Percentiles rank a stretch among this genome's conserved stretches.
Evolutionary conservation across 1,140 invertebrate genomes (phyloP).

Genomic region (Lordiphosa mommai): DNA sequence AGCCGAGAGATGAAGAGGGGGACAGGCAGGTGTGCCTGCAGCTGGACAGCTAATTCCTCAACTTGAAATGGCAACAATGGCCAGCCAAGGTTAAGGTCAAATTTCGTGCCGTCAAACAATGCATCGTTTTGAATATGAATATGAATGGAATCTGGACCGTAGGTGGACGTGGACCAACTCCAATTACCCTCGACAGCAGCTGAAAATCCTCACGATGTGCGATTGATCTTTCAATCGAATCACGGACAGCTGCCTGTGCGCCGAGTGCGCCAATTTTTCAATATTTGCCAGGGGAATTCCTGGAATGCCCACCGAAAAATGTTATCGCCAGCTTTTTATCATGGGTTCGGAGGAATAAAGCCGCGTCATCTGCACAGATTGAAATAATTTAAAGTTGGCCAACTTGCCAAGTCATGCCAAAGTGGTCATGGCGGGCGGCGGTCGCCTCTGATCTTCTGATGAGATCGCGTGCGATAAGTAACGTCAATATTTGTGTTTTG

Average conservation of each 20-base stretch:
- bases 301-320: constrained; percentile 42
- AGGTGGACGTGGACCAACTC: constrained; percentile 53
- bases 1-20: background rate
- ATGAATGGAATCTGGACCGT: constrained; percentile 38
- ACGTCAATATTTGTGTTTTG: constrained; percentile 75
- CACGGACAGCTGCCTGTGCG: constrained; percentile 27
- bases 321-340: constrained; percentile 71
- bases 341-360: constrained; percentile 40
- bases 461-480: constrained; percentile 76
- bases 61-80: constrained; percentile 51
- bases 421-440: constrained; percentile 40
- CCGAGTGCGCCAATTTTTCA: constrained; percentile 63
- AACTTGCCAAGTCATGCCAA: constrained; percentile 61
- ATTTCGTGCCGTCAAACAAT: constrained; percentile 56
- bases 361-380: constrained; percentile 69
- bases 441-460: constrained; percentile 29
- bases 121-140: constrained; percentile 66
- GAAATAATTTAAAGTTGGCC: constrained; percentile 61
- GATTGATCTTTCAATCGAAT: constrained; percentile 69
- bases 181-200: constrained; percentile 61
- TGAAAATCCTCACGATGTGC: constrained; percentile 38
- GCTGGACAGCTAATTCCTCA: constrained; percentile 56
- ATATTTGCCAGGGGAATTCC: constrained; percentile 48
- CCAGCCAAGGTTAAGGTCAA: constrained; percentile 53
- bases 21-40: constrained; percentile 35